Evolutionary conservation across 1,140 invertebrate genomes (phyloP).

Genomic region (Dreissena polymorpha): DNA sequence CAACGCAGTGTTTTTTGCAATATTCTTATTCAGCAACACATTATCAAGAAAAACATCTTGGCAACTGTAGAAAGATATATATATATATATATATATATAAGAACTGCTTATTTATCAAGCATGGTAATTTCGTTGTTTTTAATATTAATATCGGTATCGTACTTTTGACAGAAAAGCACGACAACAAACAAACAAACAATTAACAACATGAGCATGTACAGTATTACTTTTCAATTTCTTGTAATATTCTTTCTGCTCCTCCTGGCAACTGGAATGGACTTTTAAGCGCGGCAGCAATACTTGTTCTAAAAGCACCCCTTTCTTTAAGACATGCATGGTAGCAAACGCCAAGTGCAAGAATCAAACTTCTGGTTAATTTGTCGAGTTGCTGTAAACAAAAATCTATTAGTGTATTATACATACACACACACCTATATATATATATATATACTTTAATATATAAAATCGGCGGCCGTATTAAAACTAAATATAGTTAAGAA

Average conservation of each 20-base stretch:
- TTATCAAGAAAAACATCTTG: conserved; percentile 73
- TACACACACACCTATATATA: too few species aligned
- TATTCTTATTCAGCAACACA: conserved; percentile 68
- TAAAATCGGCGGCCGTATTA: too few species aligned
- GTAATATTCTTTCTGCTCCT: conserved; percentile 45
- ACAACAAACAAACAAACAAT: too few species aligned
- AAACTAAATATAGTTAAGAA: too few species aligned
- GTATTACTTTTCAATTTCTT: conserved; percentile 56
- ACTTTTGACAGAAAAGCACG: too few species aligned
- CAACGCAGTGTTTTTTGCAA: conserved; percentile 68
- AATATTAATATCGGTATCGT: too few species aligned
- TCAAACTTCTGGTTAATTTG: conserved; percentile 61
- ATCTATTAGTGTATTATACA: too few species aligned
- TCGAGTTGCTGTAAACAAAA: not conserved
- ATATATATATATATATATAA: too few species aligned
- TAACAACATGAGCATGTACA: not conserved
- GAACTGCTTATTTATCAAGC: too few species aligned
- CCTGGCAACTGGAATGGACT: conserved; percentile 53
- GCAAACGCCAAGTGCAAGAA: conserved; percentile 71
- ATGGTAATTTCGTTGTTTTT: too few species aligned
- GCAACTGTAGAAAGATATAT: conserved; percentile 57
- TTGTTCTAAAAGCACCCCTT: conserved; percentile 60
- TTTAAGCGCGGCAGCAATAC: conserved; percentile 55
- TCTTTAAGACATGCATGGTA: conserved; percentile 71
- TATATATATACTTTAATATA: too few species aligned